Percentiles rank a stretch among this genome's conserved stretches.
phyloP scores from a whole-genome alignment of 2,888 invertebrate species.

The Vesta saturnalis region DNA sequence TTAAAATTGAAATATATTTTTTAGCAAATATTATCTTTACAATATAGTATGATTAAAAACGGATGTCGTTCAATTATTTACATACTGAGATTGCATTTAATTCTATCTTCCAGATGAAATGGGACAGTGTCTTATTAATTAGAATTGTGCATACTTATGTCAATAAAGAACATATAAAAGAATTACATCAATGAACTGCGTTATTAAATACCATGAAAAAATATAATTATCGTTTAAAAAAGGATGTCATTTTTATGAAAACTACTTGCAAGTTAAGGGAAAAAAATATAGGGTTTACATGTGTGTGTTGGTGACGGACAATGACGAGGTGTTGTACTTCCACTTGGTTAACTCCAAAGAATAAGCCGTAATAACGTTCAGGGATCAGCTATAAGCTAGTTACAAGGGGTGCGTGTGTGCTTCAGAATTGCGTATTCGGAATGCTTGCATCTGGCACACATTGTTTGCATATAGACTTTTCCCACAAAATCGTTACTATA shows the following conservation, averaged over 20 bases:
- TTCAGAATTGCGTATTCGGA: slow-evolving; percentile 43
- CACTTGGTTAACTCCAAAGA: slow-evolving; percentile 62
- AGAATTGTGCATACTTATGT: no score
- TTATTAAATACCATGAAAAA: neutral
- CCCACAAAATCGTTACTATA: slow-evolving; percentile 52
- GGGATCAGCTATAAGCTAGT: slow-evolving; percentile 60
- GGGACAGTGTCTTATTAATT: no score
- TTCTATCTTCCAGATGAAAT: no score
- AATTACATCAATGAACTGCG: no score
- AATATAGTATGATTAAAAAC: no score
- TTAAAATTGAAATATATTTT: no score
- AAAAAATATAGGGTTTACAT: slow-evolving; percentile 38
- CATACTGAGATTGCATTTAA: no score
- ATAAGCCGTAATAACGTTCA: slow-evolving; percentile 60
- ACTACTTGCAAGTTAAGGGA: slow-evolving; percentile 10
- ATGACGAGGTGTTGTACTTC: slow-evolving; percentile 62
- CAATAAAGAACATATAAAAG: no score
- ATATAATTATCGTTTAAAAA: neutral
- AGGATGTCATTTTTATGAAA: neutral
- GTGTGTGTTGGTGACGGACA: slow-evolving; percentile 56
- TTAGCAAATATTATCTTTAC: no score
- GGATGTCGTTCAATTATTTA: no score
- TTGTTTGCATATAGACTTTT: slow-evolving; percentile 59
- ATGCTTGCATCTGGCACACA: slow-evolving; percentile 59
- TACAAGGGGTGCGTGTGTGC: slow-evolving; percentile 48